Evolutionary conservation across 2,797 vertebrate genomes (phyloP).

Genomic region (Cynodonichthys magdalenae): DNA sequence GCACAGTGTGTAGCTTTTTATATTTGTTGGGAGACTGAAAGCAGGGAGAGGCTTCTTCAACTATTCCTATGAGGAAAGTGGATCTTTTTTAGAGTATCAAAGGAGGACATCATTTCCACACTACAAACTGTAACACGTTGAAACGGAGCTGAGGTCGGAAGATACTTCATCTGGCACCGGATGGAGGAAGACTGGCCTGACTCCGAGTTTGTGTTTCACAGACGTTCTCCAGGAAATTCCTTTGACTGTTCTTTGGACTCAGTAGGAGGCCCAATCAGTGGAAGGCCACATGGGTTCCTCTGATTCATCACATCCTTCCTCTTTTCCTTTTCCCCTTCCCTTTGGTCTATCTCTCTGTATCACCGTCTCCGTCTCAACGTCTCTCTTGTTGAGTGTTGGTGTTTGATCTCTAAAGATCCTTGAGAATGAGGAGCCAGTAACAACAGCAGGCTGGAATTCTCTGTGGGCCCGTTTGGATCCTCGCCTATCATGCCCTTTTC

Average conservation of each 20-base stretch:
- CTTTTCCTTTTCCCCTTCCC: constrained; percentile 54
- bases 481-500: constrained; percentile 79
- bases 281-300: constrained; percentile 74
- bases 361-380: constrained; percentile 56
- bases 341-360: constrained; percentile 64
- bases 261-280: constrained; percentile 79
- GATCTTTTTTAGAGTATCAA: constrained; percentile 74
- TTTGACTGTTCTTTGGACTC: constrained; percentile 76
- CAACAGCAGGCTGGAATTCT: constrained; percentile 80
- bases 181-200: constrained; percentile 62
- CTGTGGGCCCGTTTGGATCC: constrained; percentile 79
- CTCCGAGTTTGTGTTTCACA: constrained; percentile 65
- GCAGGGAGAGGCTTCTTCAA: constrained; percentile 65
- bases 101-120: constrained; percentile 68
- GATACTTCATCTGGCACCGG: constrained; percentile 67
- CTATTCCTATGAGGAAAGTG: constrained; percentile 60
- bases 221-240: constrained; percentile 75
- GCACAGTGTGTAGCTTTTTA: constrained; percentile 70
- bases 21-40: constrained; percentile 68
- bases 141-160: constrained; percentile 66
- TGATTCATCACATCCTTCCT: constrained; percentile 78
- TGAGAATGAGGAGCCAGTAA: constrained; percentile 83
- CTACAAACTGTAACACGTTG: constrained; percentile 70
- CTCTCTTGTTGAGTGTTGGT: constrained; percentile 79
- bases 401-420: constrained; percentile 88